phyloP scores from a whole-genome alignment of 2,797 vertebrate species.

The Rhodeus uyekii region DNA sequence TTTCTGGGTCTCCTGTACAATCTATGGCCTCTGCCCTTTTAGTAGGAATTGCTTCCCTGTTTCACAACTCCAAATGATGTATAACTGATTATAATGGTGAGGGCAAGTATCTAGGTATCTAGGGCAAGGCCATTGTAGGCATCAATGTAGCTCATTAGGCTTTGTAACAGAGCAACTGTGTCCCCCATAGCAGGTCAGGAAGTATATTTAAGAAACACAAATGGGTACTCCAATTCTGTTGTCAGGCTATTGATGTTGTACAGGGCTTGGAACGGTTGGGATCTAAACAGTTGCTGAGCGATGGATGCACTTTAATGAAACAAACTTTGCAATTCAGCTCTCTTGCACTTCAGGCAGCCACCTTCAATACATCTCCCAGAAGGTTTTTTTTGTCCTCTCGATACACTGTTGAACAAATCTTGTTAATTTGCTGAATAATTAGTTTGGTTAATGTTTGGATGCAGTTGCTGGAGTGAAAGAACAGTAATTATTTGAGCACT shows the following conservation, averaged over 20 bases:
- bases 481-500: conserved; percentile 46
- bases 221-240: background rate
- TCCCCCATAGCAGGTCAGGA: background rate
- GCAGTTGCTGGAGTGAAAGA: conserved; percentile 29
- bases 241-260: conserved; percentile 34
- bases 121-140: background rate
- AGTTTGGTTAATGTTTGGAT: conserved; percentile 24
- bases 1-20: background rate
- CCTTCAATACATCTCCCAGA: conserved; percentile 19
- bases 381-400: conserved; percentile 2
- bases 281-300: conserved; percentile 18
- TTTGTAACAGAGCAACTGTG: background rate
- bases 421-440: conserved; percentile 37
- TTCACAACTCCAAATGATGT: no score
- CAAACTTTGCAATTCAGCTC: conserved; percentile 24
- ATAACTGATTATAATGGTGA: background rate
- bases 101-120: no score
- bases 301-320: conserved; percentile 24
- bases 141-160: background rate
- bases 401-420: conserved; percentile 1
- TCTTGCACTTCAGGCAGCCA: conserved; percentile 7
- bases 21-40: background rate
- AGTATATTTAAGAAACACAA: background rate
- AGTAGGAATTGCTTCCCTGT: background rate
- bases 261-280: background rate